phyloP scores from a whole-genome alignment of 1,140 invertebrate species.

The Aphidius gifuensis region DNA sequence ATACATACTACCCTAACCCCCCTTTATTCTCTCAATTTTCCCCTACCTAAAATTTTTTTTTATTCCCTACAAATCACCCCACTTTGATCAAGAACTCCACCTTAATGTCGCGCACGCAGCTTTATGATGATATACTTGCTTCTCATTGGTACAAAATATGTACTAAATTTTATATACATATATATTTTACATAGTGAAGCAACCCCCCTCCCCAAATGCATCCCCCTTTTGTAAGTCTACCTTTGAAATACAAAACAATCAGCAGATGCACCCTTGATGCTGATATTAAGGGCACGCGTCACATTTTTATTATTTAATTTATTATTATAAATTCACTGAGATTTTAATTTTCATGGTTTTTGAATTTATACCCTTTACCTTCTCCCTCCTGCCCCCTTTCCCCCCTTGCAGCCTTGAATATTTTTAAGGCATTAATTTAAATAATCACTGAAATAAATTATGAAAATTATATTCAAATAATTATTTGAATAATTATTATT shows the following conservation, averaged over 20 bases:
- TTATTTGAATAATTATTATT: too few relatives aligned
- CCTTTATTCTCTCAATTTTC: conserved; percentile 15
- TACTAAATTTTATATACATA: too few relatives aligned
- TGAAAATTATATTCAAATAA: too few relatives aligned
- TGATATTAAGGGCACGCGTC: background rate
- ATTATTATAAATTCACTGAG: background rate
- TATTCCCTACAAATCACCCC: background rate
- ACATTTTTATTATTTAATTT: background rate
- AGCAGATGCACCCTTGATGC: conserved; percentile 16
- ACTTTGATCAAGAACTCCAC: background rate
- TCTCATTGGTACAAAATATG: background rate
- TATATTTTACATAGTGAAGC: too few relatives aligned
- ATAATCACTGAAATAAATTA: too few relatives aligned
- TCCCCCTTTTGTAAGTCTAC: conserved; percentile 4
- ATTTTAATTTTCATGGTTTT: background rate
- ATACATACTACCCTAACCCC: conserved; percentile 27
- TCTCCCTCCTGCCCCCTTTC: background rate
- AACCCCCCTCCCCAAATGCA: conserved; percentile 6
- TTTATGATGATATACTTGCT: background rate
- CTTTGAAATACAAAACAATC: background rate
- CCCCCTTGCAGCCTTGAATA: background rate
- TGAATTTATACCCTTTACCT: background rate
- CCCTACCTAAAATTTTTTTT: conserved; percentile 3
- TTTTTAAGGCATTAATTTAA: too few relatives aligned
- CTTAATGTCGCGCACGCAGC: conserved; percentile 17